A percentile compares a stretch with the other conserved stretches of the same genome.
phyloP scores from a whole-genome alignment of 2,888 invertebrate genomes.

The Eupithecia centaureata region DNA sequence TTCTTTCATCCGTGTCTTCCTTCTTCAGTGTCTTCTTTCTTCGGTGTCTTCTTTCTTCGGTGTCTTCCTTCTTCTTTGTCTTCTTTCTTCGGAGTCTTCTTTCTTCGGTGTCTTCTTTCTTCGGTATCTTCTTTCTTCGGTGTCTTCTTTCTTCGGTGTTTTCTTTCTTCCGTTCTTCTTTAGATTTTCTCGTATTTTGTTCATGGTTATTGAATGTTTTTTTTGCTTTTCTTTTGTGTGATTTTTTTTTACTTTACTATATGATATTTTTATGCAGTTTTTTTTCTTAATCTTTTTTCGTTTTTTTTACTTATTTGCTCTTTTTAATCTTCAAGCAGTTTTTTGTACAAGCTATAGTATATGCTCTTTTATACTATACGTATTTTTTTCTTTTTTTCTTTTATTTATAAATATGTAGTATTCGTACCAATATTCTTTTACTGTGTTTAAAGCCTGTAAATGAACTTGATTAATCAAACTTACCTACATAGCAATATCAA shows the following conservation, averaged over 20 bases:
- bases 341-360: background rate
- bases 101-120: conserved; percentile 25
- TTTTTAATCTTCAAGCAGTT: background rate
- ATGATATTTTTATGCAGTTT: background rate
- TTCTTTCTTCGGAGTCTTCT: conserved; percentile 26
- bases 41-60: conserved; percentile 19
- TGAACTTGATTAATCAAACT: background rate
- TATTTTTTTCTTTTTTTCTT: background rate
- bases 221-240: conserved; percentile 11
- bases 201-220: conserved; percentile 16
- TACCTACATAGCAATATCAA: background rate
- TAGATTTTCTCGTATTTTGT: conserved; percentile 27
- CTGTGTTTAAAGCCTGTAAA: background rate
- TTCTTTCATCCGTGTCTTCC: conserved; percentile 26
- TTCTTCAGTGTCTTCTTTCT: conserved; percentile 27
- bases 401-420: background rate
- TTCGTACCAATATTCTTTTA: background rate
- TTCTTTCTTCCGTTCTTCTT: conserved; percentile 26
- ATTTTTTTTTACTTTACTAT: conserved; percentile 14
- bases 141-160: conserved; percentile 24
- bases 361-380: conserved; percentile 1
- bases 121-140: conserved; percentile 27
- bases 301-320: background rate
- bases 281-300: background rate
- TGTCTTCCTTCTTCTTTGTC: conserved; percentile 29